Evolutionary conservation across 2,797 vertebrate species (phyloP).

Genomic region (Leptoclinus maculatus): DNA sequence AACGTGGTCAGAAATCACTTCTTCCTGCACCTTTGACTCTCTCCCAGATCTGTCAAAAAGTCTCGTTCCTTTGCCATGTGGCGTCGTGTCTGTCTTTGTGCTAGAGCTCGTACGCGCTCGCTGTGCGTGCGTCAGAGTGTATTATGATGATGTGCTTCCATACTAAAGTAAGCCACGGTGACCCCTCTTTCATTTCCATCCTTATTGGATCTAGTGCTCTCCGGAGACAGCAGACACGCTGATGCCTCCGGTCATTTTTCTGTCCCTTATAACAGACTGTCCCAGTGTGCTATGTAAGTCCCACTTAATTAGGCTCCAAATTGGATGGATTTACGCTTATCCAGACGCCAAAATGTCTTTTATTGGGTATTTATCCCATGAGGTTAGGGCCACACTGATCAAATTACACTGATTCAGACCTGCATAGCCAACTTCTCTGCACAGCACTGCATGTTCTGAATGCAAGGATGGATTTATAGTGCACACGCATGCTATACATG

Average conservation of each 20-base stretch:
- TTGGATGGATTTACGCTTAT: slow-evolving; percentile 80
- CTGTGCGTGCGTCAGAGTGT: slow-evolving; percentile 23
- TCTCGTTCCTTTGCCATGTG: not conserved
- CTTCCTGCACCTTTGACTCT: slow-evolving; percentile 19
- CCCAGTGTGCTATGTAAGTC: slow-evolving; percentile 74
- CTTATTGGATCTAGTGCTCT: slow-evolving; percentile 75
- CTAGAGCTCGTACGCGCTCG: not conserved
- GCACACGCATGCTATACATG: not conserved
- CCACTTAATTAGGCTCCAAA: slow-evolving; percentile 81
- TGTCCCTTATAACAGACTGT: slow-evolving; percentile 69
- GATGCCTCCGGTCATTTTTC: slow-evolving; percentile 71
- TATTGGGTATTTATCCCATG: slow-evolving; percentile 76
- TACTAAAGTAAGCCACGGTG: slow-evolving; percentile 59
- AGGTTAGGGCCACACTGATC: slow-evolving; percentile 73
- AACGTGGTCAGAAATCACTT: slow-evolving; percentile 6
- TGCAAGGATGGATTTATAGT: slow-evolving; percentile 18
- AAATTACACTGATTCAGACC: slow-evolving; percentile 70
- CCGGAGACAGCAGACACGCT: slow-evolving; percentile 60
- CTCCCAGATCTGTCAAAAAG: not conserved
- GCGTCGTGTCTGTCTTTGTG: slow-evolving; percentile 5
- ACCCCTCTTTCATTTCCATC: slow-evolving; percentile 67
- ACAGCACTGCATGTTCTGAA: slow-evolving; percentile 27
- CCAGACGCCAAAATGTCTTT: slow-evolving; percentile 74
- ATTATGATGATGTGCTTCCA: slow-evolving; percentile 43
- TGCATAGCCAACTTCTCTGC: slow-evolving; percentile 32